phyloP scores from a whole-genome alignment of 2,113 vertebrate species.

The Cochlearius cochlearius region DNA sequence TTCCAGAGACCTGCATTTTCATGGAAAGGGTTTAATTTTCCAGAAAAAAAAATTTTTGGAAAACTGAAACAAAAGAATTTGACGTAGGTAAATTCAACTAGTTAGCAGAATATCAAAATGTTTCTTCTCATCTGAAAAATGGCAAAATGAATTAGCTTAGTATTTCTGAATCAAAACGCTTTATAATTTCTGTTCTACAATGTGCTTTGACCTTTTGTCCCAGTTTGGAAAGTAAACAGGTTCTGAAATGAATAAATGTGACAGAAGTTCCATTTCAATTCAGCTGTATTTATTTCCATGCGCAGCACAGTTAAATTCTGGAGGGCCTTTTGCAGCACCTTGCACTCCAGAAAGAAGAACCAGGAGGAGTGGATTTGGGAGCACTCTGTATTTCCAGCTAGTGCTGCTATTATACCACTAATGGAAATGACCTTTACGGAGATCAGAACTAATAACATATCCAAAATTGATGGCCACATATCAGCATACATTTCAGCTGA shows the following conservation, averaged over 20 bases:
- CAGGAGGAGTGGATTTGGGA: background rate
- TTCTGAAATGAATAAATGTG: conserved; percentile 1
- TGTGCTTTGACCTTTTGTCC: conserved; percentile 5
- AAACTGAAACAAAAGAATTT: background rate
- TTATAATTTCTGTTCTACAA: background rate
- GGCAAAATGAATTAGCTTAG: background rate
- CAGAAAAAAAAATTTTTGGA: background rate
- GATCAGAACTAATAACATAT: background rate
- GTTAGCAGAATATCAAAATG: background rate
- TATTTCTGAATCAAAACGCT: background rate
- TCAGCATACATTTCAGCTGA: background rate
- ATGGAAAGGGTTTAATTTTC: background rate
- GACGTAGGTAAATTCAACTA: background rate
- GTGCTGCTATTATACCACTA: background rate
- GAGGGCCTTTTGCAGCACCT: background rate
- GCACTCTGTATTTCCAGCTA: background rate
- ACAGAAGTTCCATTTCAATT: background rate
- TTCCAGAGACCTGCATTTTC: background rate
- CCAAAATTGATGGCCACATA: background rate
- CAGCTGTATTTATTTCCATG: background rate
- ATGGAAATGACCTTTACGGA: background rate
- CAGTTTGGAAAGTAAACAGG: background rate
- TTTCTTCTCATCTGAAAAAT: background rate
- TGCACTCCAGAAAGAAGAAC: background rate
- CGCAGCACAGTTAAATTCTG: background rate